Evolutionary conservation across 2,113 vertebrate species (phyloP).

Genomic region (Paedocypris sp.): DNA sequence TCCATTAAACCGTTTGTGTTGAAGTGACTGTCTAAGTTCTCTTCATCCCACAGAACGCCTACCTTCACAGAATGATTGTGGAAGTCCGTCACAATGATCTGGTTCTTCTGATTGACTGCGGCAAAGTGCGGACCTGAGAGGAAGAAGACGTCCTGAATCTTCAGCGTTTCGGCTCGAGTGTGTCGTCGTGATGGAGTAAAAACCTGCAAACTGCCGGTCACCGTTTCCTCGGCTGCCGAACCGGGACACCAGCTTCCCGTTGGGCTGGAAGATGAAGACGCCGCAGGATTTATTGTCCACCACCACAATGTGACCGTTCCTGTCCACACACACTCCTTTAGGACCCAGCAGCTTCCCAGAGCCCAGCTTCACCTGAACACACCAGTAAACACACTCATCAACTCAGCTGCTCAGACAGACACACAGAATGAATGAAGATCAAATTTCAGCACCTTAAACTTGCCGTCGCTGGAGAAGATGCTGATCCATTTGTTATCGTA

Average conservation of each 20-base stretch:
- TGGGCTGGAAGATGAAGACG: conserved; percentile 91
- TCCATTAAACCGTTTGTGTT: too few relatives aligned
- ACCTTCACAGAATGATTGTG: conserved; percentile 99
- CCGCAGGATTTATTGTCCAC: conserved; percentile 97
- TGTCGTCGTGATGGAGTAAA: too few relatives aligned
- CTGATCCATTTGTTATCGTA: conserved; percentile 99
- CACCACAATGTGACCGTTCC: conserved; percentile 90
- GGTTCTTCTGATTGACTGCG: conserved; percentile 95
- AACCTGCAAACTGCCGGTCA: conserved; percentile 98
- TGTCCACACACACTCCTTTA: conserved; percentile 91
- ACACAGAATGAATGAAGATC: neutral
- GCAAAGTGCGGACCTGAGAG: conserved; percentile 83
- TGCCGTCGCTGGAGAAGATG: conserved; percentile 92
- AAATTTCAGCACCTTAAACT: conserved; percentile 77
- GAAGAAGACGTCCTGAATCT: neutral
- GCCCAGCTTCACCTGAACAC: conserved; percentile 79
- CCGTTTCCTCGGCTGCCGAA: conserved; percentile 93
- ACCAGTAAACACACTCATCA: neutral
- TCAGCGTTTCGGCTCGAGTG: conserved; percentile 57
- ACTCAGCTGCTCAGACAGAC: neutral
- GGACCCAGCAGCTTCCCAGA: conserved; percentile 96
- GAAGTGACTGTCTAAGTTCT: conserved; percentile 50
- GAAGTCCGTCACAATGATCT: conserved; percentile 95
- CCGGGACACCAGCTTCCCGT: conserved; percentile 91
- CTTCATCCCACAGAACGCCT: conserved; percentile 8